Evolutionary conservation across 1,140 invertebrate species (phyloP).

Genomic region (Caenorhabditis inopinata): DNA sequence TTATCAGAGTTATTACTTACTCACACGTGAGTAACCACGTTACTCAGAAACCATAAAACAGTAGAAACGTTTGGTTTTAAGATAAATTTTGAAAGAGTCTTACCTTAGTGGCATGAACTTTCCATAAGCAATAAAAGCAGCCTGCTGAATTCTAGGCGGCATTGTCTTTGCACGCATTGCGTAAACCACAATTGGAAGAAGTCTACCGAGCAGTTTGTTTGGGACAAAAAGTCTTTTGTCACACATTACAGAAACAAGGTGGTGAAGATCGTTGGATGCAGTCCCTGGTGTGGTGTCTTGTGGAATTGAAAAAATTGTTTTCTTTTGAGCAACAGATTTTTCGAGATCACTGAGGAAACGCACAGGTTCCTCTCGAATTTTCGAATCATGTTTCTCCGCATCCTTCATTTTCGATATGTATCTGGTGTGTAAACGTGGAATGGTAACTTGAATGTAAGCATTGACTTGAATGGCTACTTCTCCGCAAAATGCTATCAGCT

Average conservation of each 20-base stretch:
- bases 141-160: not conserved
- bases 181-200: not conserved
- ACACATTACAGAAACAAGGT: not conserved
- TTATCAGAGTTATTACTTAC: too few species aligned
- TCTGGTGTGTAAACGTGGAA: not conserved
- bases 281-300: not conserved
- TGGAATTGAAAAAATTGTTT: not conserved
- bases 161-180: not conserved
- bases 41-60: too few species aligned
- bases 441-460: not conserved
- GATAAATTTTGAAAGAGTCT: too few species aligned
- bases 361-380: not conserved
- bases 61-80: too few species aligned
- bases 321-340: not conserved
- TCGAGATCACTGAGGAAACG: not conserved
- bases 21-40: too few species aligned
- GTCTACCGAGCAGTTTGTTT: not conserved
- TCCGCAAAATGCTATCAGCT: not conserved
- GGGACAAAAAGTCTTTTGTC: not conserved
- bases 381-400: not conserved
- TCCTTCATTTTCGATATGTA: not conserved
- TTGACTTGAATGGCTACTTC: not conserved
- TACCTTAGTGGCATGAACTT: constrained; percentile 1
- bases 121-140: not conserved
- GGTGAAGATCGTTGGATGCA: not conserved